Evolutionary conservation across 2,797 vertebrate genomes (phyloP), one percentile per base, ranked within the genome.

Genomic region (Etheostoma nigrum): DNA sequence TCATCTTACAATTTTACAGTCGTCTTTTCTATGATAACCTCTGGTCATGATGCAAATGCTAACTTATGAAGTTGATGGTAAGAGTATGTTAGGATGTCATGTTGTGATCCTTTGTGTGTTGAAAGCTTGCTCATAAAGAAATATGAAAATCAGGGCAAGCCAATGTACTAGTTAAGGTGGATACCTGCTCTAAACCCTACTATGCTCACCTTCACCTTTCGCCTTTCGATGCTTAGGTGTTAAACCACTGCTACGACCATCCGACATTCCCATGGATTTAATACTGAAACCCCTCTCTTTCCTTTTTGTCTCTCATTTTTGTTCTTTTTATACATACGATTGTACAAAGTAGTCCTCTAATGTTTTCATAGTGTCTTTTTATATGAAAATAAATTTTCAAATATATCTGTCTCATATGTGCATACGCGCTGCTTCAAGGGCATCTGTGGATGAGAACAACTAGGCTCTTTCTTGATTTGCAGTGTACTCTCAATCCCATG

Each of bases 311-410:
- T 86, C 76, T 86, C 83, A 90, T 89, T 91, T 93, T 27, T 76
- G 87, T 92, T 91, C 76, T 94, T 94, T 95, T 95, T 94, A 94
- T 95, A 95, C 93, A 94, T 94, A 93, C 89, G 89, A 94, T 93
- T 95, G 94, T 95, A 94, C 90, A 95, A 94, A 94, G 91, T 93
- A 94, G 93, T 94, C 93, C 93, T 94, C 92, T 95, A 93, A 93
- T 95, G 94, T 95, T 95, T 96, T 95, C 94, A 95, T 95, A 95
- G 94, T 95, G 92, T 95, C 89, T 94, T 95, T 95, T 95, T 94
- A 94, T 95, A 95, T 94, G 92, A 95, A 95, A 96, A 95, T 95
- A 95, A 94, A 94, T 94, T 94, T 95, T 94, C 92, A 95, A 94
- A 94, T 92, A 77, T 89, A 94, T 81, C 73, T 51, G 88, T 89